Evolutionary conservation across 2,113 vertebrate genomes (phyloP).

Genomic region (Trochalopteron elliotii): DNA sequence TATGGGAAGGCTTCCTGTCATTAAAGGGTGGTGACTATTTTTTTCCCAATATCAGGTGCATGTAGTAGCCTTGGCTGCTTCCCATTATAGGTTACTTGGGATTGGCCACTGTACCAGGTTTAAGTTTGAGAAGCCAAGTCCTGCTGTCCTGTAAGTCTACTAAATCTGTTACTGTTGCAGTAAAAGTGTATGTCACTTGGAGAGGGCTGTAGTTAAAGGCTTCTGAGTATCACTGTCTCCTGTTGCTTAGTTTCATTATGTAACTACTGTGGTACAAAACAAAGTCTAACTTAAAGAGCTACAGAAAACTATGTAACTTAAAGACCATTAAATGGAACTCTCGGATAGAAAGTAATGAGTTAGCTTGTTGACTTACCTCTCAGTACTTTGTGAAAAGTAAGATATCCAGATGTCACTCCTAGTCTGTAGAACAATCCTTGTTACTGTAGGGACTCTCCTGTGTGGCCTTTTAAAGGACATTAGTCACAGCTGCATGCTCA

Average conservation of each 20-base stretch:
- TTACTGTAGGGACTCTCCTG: neutral
- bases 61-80: neutral
- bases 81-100: neutral
- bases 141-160: neutral
- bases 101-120: neutral
- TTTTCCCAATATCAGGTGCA: neutral
- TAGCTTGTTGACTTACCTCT: neutral
- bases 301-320: neutral
- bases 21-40: neutral
- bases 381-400: neutral
- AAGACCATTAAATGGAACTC: neutral
- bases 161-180: neutral
- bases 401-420: neutral
- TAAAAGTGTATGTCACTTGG: neutral
- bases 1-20: neutral
- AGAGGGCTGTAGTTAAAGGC: neutral
- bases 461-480: neutral
- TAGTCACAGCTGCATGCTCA: neutral
- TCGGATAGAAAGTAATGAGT: neutral
- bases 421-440: neutral
- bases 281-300: neutral
- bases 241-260: neutral
- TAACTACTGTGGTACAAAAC: neutral
- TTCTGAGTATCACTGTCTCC: neutral
- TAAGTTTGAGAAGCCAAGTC: neutral